Conservation (phyloP, 2,888 invertebrate species). For the Galerucella pusilla region DNA sequence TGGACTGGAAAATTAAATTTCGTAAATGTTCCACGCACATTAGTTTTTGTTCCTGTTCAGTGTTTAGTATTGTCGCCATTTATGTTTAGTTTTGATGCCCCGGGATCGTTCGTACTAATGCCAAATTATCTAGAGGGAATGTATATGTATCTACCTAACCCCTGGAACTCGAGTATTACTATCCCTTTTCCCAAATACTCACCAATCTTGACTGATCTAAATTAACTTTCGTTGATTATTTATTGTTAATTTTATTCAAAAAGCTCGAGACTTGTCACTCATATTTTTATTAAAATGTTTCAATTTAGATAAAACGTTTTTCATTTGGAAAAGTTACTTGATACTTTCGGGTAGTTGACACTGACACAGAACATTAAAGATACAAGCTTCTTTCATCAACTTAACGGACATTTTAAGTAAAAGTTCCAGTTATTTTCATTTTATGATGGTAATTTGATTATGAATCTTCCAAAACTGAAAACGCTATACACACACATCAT, state of each 20-base stretch:
- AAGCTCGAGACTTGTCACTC: neutral
- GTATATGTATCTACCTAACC: neutral
- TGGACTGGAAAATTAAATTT: conserved; percentile 65
- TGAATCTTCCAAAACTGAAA: neutral
- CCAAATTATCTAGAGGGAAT: conserved; percentile 44
- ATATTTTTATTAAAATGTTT: neutral
- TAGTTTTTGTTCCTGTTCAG: conserved; percentile 61
- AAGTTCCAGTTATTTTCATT: neutral
- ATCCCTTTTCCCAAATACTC: neutral
- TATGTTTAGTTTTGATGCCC: conserved; percentile 47
- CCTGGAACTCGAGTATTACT: neutral
- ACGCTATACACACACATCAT: neutral
- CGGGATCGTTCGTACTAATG: conserved; percentile 41
- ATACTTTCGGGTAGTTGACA: neutral
- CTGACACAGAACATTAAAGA: conserved; percentile 1
- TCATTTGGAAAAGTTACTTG: conserved; percentile 3
- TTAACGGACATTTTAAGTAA: conserved; percentile 3
- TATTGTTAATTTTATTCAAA: conserved; percentile 2
- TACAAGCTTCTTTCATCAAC: conserved; percentile 10
- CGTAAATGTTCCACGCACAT: conserved; percentile 64
- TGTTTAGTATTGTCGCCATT: conserved; percentile 49
- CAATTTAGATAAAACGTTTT: conserved; percentile 4
- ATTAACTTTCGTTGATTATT: neutral
- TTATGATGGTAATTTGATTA: neutral
- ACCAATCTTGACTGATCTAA: no score